A percentile compares a stretch with the other conserved stretches of the same genome.
Evolutionary conservation across 1,140 invertebrate species (phyloP).

Genomic region (Drosophila ambigua): DNA sequence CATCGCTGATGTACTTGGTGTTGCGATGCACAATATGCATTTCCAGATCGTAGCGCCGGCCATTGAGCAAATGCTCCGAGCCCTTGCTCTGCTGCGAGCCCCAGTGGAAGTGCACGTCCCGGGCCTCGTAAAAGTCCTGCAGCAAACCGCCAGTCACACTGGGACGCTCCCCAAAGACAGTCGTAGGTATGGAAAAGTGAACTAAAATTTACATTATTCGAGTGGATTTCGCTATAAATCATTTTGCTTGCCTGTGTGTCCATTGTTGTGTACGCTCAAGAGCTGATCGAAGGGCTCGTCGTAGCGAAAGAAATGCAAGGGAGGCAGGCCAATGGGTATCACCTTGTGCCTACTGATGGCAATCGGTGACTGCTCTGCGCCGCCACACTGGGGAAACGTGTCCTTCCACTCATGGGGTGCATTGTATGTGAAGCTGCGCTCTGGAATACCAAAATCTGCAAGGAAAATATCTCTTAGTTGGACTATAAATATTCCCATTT

Average conservation of each 20-base stretch:
- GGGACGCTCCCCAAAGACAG: constrained; percentile 43
- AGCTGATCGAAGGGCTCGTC: constrained; percentile 57
- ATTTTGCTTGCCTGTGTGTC: constrained; percentile 48
- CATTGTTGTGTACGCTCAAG: constrained; percentile 53
- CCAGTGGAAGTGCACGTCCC: constrained; percentile 86
- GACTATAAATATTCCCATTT: no score
- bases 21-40: constrained; percentile 95
- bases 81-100: constrained; percentile 84
- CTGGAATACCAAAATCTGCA: constrained; percentile 43
- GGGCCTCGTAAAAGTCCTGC: constrained; percentile 83
- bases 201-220: constrained; percentile 18
- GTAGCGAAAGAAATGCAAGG: constrained; percentile 50
- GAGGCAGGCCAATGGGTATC: constrained; percentile 49
- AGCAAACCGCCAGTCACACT: constrained; percentile 61
- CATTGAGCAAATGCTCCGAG: constrained; percentile 85
- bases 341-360: constrained; percentile 46
- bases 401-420: constrained; percentile 45
- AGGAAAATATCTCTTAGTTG: background rate
- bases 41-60: constrained; percentile 88
- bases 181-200: constrained; percentile 57
- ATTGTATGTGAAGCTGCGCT: constrained; percentile 53
- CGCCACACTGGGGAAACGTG: constrained; percentile 43
- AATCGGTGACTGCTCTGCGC: constrained; percentile 57
- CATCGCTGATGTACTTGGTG: constrained; percentile 87
- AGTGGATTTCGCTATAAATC: no score